Evolutionary conservation across 2,113 vertebrate genomes (phyloP), one percentile per base, ranked within the genome.

Genomic region (Prolemur simus): DNA sequence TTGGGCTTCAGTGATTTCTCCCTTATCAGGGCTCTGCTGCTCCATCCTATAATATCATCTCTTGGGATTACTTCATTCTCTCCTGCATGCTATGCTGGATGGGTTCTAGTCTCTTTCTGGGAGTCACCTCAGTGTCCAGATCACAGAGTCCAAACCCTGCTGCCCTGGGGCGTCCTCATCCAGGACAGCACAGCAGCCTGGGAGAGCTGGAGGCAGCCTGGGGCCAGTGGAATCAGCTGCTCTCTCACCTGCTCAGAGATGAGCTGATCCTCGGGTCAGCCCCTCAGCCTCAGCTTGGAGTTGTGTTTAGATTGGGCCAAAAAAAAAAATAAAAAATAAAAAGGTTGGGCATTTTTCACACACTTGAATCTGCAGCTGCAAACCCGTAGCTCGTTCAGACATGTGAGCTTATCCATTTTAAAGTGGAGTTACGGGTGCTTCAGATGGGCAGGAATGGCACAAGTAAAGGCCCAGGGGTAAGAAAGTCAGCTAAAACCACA

Each of bases 381-480:
- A 39, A 63, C 8, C 47, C 21, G 15, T 39, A 23, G 20, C 58
- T 52, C 39, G 76, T 13, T 58, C 52, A 58, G 86, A 64, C 14
- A 23, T 1, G 3, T 1, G 15, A 34, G 5, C 3, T 0, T 45
- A 47, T 63, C 20, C 37, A 60, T 42, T 52, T 56, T 42, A 4
- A 34, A 68, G 60, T 25, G 25, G 66, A 45, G 4, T 37, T 42
- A 27, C 27, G 4, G 32, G 69, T 14, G 34, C 54, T 54, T 78
- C 37, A 0, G 34, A 5, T 14, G 4, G 18, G 39, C 39, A 66
- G 77, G 2, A 29, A 5, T 3, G 8, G n/a, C 20, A 9, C 0
- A 0, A 21, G 32, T 5, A 25, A 60, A 37, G 60, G 29, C 49
- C 39, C 5, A 34, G 39, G 5, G 5, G 15, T 17, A 56, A 56